Base-by-base conservation (phyloP, 2,113 vertebrate species). In the Mastomys natalensis region DNA sequence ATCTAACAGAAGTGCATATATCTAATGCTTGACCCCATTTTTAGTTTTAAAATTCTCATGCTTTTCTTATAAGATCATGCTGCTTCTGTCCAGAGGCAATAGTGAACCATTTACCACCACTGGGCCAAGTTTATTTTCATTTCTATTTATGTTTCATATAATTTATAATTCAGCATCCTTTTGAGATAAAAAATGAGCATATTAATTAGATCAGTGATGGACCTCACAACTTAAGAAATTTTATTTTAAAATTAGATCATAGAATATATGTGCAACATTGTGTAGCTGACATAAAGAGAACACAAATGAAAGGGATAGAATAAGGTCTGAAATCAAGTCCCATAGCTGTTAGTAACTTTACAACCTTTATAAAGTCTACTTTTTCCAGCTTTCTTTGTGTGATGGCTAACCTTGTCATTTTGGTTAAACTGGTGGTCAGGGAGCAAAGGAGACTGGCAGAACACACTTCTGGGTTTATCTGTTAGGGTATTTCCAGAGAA, bases 201-300 rank as follows among this genome's bases (percentile, higher is more conserved):
- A 70, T 70, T 72, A 9, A 55, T 73, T 55, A 73, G 3, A 55
- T 40, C 66, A n/a, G 3, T 40, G 7, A n/a, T 29, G 12, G 55
- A 55, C 45, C 43, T 66, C 51, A 88, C 0, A 45, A 21, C 64
- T 29, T 43, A 40, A 19, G 4, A 94, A 40, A 81, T 86, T 68
- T 91, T 88, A 86, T 60, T 89, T 88, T 2, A 92, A 96, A 88
- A 80, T 62, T 94, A 51, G 21, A 6, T 40, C 40, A 43, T 62
- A 45, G 93, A 89, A 74, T 78, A 87, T 68, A 87, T 51, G 0
- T 89, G 19, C 19, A 72, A 55, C 24, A 16, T 70, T 22, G 16
- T 53, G 31, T 53, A 89, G 6, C 5, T 90, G 45, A 37, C 19
- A 74, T 7, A 73, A 19, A 94, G 8, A 15, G 85, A 92, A 91